Evolutionary conservation across 2,888 invertebrate genomes (phyloP), one percentile per base, ranked within the genome.

Genomic region (Drosophila anomelani): DNA sequence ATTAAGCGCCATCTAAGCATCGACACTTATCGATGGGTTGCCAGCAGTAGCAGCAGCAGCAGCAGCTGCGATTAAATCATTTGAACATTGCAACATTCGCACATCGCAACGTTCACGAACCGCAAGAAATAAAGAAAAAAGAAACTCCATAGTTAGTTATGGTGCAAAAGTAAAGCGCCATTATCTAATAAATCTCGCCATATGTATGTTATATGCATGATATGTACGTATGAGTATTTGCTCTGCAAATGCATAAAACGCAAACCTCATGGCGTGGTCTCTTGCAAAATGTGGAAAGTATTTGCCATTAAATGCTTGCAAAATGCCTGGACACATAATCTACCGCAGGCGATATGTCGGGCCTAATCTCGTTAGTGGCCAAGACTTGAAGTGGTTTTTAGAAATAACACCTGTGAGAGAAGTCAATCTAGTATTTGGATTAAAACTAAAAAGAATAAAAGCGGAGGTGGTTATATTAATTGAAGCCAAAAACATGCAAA

Each of bases 111-210:
- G 68, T 44, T 44, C 64, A 55, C 60, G 64, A 64, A 59, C 49
- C 67, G 44, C 46, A 55, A 41, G 59, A 53, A 71, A 4, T 4
- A 4, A 64, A 61, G 81, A 71, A 66, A 61, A 85, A 71, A 66
- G 57, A 69, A 49, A 59, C 58, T 59, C 17, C 43, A 57, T 70
- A 54, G 55, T 62, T 56, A 60, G 59, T 62, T 56, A 60, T 59
- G 59, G 62, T 41, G 64, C 69, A 75, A 80, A 75, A 79, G 61
- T 76, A 83, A 80, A 81, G 75, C 78, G 72, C 68, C 75, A 79
- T 85, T 85, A 88, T 85, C 85, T 85, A 85, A 88, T 84, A 79
- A 77, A 81, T 83, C 84, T 79, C 73, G 80, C 85, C 73, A 87
- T 77, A 87, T 64, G 67, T 57, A 49, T 20, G 51, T 57, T 57